These are phyloP conservation scores for Lasius platythorax DNA, from an alignment of 2,888 invertebrate species.

Conservation along the genomic window DNA sequence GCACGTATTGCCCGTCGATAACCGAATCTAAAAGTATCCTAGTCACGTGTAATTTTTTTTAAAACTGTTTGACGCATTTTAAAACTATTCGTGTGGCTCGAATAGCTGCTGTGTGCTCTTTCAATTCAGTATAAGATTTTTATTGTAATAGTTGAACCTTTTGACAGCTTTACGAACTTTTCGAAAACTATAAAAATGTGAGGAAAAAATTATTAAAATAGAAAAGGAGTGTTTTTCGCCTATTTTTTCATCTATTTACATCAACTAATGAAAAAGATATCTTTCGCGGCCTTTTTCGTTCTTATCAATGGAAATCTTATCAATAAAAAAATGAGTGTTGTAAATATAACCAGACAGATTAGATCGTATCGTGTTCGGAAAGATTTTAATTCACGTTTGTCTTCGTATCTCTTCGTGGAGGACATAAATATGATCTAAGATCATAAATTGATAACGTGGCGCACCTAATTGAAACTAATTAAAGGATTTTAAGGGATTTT, in stretches of 20 bases:
- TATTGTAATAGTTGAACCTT: not conserved
- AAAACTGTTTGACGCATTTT: not conserved
- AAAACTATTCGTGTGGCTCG: not conserved
- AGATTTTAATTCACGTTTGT: not conserved
- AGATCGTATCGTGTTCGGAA: not conserved
- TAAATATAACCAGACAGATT: not conserved
- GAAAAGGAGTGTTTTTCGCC: not conserved
- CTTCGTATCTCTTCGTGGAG: not conserved
- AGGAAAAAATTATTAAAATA: not conserved
- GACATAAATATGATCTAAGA: not conserved
- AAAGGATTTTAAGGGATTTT: not conserved
- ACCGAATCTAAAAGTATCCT: not conserved
- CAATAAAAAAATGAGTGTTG: slow-evolving; percentile 6
- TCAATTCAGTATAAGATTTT: not conserved
- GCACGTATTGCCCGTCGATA: not conserved
- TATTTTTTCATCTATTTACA: not conserved
- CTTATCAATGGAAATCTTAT: slow-evolving; percentile 1
- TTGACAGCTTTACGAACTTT: not conserved
- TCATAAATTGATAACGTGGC: not conserved
- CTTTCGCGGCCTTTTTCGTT: not conserved
- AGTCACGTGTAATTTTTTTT: not conserved
- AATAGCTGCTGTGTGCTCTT: not conserved
- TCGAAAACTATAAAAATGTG: not conserved
- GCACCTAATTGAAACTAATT: not conserved
- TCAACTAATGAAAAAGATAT: not conserved